Evolutionary conservation across 2,113 vertebrate species (phyloP).

Genomic region (Corythoichthys intestinalis): DNA sequence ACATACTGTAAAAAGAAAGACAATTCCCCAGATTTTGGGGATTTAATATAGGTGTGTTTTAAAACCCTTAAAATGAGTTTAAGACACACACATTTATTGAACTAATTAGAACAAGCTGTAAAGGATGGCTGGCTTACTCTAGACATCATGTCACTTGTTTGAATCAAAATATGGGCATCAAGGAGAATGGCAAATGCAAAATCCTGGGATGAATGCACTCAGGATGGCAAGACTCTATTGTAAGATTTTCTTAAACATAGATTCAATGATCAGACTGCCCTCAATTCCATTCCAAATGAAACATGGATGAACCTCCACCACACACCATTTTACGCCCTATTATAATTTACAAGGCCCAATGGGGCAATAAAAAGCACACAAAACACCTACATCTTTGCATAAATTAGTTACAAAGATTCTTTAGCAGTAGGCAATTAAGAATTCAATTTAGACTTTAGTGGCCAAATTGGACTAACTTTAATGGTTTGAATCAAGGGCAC

Average conservation of each 20-base stretch:
- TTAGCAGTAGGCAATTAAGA: conserved; percentile 36
- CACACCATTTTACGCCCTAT: conserved; percentile 31
- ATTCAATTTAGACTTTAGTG: conserved; percentile 44
- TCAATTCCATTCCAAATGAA: conserved; percentile 30
- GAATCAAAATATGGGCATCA: not conserved
- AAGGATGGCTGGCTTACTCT: not conserved
- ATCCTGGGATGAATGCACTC: not conserved
- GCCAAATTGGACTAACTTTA: conserved; percentile 44
- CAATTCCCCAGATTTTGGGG: no score
- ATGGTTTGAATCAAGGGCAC: conserved; percentile 47
- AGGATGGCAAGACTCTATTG: not conserved
- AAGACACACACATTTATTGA: no score
- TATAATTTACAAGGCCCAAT: conserved; percentile 36
- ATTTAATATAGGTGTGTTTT: no score
- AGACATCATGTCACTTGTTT: not conserved
- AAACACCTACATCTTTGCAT: conserved; percentile 9
- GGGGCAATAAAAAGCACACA: conserved; percentile 9
- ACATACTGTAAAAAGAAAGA: no score
- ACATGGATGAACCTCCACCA: conserved; percentile 12
- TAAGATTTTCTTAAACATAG: not conserved
- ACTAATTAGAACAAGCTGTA: not conserved
- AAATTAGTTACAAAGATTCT: conserved; percentile 25
- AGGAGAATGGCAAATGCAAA: not conserved
- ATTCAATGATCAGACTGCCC: not conserved
- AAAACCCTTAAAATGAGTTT: no score